phyloP scores from a whole-genome alignment of 2,113 vertebrate species.

The Phaethornis superciliosus region DNA sequence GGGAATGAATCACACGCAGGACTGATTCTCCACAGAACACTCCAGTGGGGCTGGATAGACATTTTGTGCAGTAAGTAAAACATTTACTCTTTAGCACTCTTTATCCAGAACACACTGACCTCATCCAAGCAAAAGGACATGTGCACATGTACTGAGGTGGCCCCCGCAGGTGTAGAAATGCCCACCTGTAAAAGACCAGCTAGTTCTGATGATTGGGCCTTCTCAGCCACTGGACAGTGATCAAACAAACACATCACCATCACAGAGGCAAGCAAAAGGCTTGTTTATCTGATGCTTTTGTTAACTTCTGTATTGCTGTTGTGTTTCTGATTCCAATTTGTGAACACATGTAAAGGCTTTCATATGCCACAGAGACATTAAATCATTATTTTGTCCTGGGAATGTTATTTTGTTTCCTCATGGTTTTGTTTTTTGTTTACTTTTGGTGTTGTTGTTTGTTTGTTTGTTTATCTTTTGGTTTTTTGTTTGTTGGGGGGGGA shows the following conservation, averaged over 20 bases:
- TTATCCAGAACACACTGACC: not conserved
- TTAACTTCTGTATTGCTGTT: not conserved
- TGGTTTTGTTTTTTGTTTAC: too few species aligned
- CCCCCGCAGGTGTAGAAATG: not conserved
- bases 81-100: accelerated
- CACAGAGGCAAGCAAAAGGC: not conserved
- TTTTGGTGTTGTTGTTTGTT: too few species aligned
- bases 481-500: too few species aligned
- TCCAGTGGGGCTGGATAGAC: not conserved
- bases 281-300: not conserved
- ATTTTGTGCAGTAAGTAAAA: not conserved
- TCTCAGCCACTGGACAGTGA: not conserved
- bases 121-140: not conserved
- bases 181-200: not conserved
- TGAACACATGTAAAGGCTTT: not conserved
- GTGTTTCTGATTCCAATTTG: not conserved
- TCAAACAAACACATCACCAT: not conserved
- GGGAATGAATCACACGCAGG: not conserved
- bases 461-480: not conserved
- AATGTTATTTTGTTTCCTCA: not conserved
- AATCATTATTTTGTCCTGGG: not conserved
- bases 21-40: not conserved
- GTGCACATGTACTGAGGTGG: not conserved
- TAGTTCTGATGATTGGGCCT: not conserved
- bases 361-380: not conserved